Conservation (phyloP, 2,113 vertebrate species). For the Cranoglanis bouderius region DNA sequence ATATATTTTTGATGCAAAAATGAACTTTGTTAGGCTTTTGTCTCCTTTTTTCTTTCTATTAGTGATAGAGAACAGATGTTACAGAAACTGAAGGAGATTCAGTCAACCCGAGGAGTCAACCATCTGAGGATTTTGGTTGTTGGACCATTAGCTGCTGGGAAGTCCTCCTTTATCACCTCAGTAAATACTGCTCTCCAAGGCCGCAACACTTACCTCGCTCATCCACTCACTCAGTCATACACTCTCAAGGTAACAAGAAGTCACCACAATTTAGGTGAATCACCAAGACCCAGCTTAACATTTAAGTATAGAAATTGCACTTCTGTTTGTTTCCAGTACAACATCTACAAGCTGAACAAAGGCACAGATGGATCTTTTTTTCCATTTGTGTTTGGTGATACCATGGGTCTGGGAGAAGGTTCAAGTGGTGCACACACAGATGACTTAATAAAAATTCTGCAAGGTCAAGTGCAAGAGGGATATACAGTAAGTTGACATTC, state of each 20-base stretch:
- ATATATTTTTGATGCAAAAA: background rate
- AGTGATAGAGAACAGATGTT: background rate
- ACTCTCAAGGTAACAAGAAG: background rate
- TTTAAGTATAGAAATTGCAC: background rate
- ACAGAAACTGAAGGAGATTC: background rate
- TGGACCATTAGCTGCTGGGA: background rate
- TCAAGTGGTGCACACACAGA: too few relatives aligned
- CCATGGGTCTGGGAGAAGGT: background rate
- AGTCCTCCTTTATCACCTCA: background rate
- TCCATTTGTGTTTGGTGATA: background rate
- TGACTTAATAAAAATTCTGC: background rate
- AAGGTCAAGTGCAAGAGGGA: background rate
- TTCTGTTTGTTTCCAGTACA: background rate
- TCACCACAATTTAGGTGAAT: background rate
- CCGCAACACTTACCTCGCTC: background rate
- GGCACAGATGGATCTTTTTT: background rate
- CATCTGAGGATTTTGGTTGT: background rate
- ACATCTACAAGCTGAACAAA: background rate
- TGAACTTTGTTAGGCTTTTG: background rate
- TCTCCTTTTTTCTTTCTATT: background rate
- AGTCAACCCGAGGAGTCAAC: too few relatives aligned
- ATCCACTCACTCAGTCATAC: background rate
- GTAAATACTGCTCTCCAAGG: background rate
- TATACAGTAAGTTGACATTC: background rate
- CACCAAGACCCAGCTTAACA: too few relatives aligned